A percentile compares a stretch with the other conserved stretches of the same genome.
Evolutionary conservation across 2,888 invertebrate species (phyloP).

Genomic region (Arge pagana): DNA sequence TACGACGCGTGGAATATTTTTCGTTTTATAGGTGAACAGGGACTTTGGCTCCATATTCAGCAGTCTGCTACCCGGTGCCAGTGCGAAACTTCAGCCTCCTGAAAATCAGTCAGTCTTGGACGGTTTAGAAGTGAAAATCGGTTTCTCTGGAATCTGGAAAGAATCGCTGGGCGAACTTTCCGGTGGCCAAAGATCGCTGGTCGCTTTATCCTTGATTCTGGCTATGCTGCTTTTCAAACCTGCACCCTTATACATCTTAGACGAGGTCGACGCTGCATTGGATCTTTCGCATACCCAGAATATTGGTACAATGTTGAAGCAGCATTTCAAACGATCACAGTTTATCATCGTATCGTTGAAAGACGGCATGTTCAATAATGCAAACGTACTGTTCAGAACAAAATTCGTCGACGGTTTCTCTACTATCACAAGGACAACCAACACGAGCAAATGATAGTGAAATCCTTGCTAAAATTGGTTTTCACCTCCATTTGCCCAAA

Average conservation of each 20-base stretch:
- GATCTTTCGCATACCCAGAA: constrained; percentile 99
- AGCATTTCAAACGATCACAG: constrained; percentile 89
- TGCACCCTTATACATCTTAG: constrained; percentile 96
- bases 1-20: neutral
- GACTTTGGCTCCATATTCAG: constrained; percentile 96
- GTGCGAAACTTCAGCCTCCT: constrained; percentile 81
- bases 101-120: constrained; percentile 76
- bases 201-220: constrained; percentile 93
- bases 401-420: constrained; percentile 96
- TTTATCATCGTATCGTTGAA: constrained; percentile 98
- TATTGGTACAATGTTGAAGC: constrained; percentile 92
- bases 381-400: constrained; percentile 95
- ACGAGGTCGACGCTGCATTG: constrained; percentile 98
- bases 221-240: constrained; percentile 97
- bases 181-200: constrained; percentile 95
- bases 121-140: constrained; percentile 89
- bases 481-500: too few species aligned
- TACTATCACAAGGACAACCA: constrained; percentile 72
- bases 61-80: constrained; percentile 86
- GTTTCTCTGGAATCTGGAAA: constrained; percentile 93
- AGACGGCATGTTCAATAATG: constrained; percentile 99
- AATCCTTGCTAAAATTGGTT: too few species aligned
- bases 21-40: constrained; percentile 69
- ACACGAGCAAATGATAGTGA: too few species aligned
- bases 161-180: constrained; percentile 94